Conservation (phyloP, 1,140 invertebrate species). For the Hypsibius dujardini region DNA sequence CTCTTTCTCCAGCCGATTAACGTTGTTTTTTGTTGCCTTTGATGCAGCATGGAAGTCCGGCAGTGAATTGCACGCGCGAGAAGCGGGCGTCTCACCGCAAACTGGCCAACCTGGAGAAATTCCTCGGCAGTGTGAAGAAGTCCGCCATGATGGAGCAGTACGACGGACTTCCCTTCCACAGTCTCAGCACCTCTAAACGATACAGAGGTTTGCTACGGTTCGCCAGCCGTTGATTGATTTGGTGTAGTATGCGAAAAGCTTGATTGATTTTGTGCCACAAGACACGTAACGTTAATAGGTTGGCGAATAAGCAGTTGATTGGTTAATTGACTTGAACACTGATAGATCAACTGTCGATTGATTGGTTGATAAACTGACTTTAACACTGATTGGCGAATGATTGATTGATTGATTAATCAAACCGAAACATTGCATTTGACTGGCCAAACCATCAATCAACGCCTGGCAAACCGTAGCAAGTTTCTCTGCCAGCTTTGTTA, state of each 20-base stretch:
- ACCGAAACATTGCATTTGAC: background rate
- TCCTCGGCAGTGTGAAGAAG: background rate
- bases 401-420: background rate
- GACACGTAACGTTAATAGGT: background rate
- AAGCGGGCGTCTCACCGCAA: background rate
- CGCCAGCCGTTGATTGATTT: background rate
- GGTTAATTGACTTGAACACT: background rate
- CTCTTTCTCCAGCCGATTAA: no score
- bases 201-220: background rate
- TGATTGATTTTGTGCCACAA: background rate
- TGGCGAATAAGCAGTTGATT: background rate
- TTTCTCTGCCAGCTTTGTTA: constrained; percentile 3
- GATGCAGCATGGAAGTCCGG: no score
- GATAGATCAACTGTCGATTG: background rate
- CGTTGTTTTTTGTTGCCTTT: no score
- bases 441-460: background rate
- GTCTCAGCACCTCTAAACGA: background rate
- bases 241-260: background rate
- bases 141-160: background rate
- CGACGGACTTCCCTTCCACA: background rate
- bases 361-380: background rate
- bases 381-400: background rate
- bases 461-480: background rate
- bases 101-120: background rate
- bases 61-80: no score